Evolutionary conservation across 2,797 vertebrate genomes (phyloP), one percentile per base, ranked within the genome.

Genomic region (Neosilurus hyrtlii): DNA sequence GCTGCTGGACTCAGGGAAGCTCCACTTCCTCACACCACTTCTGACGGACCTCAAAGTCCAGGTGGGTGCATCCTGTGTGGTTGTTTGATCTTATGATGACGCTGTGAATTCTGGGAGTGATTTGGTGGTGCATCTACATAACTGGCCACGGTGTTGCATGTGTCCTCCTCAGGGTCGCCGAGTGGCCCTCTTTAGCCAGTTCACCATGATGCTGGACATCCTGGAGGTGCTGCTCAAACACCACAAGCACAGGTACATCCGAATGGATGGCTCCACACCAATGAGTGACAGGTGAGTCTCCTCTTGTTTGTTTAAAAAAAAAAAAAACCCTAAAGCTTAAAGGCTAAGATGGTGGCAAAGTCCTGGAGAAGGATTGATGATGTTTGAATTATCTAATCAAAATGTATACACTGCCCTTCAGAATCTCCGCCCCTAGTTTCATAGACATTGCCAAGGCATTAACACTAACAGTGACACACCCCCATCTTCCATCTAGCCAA

Each of bases 151-250:
- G n/a, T n/a, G n/a, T n/a, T n/a, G n/a, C n/a, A 52, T 35, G 35
- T 35, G 11, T 65, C 54, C 9, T 59, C 9, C 51, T 12, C 83
- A 96, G 95, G 95, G 95, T 73, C 92, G 95, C 84, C 92, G 95
- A 90, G 94, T 96, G 85, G 95, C 96, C 15, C 90, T 96, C 51
- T 96, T 96, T 81, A 96, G 96, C 90, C 96, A 96, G 30, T 96
- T 96, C 86, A 96, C 96, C 75, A 96, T 96, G 95, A 95, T 97
- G 93, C 88, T 96, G 87, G 95, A 96, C 89, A 94, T 97, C 85
- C 87, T 96, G 88, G 96, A 96, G 88, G 92, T 96, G 89, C 94
- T 96, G 75, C 89, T 96, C 66, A 95, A 94, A 73, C 93, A 96
- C 65, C 89, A 93, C 83, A 93, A 94, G 6, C 91, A 96, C 77